Conservation (phyloP, 2,797 vertebrate genomes). For the Myotis findleyi region DNA sequence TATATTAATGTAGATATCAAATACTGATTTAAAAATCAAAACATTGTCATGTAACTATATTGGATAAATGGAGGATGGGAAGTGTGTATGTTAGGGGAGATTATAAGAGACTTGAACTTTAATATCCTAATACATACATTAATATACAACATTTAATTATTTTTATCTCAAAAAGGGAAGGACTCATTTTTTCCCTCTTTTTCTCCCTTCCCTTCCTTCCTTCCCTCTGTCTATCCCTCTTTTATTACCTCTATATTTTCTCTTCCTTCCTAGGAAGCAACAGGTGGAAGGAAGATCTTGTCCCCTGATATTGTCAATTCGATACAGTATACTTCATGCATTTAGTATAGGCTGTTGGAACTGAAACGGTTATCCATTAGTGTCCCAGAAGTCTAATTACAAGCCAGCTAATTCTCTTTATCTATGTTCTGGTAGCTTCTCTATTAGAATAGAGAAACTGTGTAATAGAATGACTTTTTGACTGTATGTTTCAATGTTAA, state of each 20-base stretch:
- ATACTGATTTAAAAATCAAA: background rate
- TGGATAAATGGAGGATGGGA: background rate
- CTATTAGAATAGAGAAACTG: slow-evolving; percentile 68
- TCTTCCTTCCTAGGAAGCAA: background rate
- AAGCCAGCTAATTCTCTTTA: slow-evolving; percentile 67
- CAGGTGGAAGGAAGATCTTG: background rate
- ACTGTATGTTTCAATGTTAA: slow-evolving; percentile 73
- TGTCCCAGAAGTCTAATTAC: slow-evolving; percentile 72
- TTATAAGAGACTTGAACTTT: background rate
- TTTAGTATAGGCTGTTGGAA: slow-evolving; percentile 49
- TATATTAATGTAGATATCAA: background rate
- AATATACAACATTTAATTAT: background rate
- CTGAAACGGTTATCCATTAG: slow-evolving; percentile 65
- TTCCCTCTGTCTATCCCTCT: background rate
- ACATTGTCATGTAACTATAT: background rate
- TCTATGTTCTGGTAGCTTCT: slow-evolving; percentile 65
- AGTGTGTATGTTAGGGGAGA: background rate
- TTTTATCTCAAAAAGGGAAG: background rate
- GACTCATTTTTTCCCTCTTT: background rate
- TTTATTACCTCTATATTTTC: background rate
- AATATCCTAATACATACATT: background rate
- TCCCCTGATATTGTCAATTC: background rate
- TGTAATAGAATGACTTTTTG: slow-evolving; percentile 75
- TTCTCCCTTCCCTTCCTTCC: background rate
- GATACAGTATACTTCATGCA: slow-evolving; percentile 51